Evolutionary conservation across 2,888 invertebrate species (phyloP), one percentile per base, ranked within the genome.

Genomic region (Choristoneura rosaceana): DNA sequence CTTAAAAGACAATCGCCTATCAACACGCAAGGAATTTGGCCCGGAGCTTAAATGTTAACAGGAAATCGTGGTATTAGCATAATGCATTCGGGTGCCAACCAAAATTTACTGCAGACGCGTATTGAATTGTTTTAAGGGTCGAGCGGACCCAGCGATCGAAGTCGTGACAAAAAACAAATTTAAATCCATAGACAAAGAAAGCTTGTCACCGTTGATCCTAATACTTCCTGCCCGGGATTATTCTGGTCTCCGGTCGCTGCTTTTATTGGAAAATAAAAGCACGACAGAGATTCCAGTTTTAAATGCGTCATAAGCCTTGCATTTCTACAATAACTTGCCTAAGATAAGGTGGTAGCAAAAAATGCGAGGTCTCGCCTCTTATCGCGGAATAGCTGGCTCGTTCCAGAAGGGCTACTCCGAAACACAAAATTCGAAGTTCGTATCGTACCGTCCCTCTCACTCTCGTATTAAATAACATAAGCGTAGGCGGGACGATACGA

Each of bases 51-150:
- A 78, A 82, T 80, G 81, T 88, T 92, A 86, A 86, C 89, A 91
- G 91, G 88, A 92, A 91, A 89, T 84, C 82, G 78, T 81, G 73
- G 83, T 78, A 92, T 90, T 90, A 85, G 83, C 91, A 92, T 93
- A 90, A 90, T 89, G 89, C 89, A 90, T 90, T 91, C 83, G 86
- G 85, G 81, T 88, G 85, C 85, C 86, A 82, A 83, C 87, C 84
- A 79, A 87, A 85, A 90, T 88, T 88, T 87, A 84, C 81, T 80
- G 80, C 80, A 79, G 81, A 84, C 83, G 81, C 75, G 80, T 82
- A 81, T 81, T 82, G 82, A 86, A 89, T 87, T 87, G 83, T 82
- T 86, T 86, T 84, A 83, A 17, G 76, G 79, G 73, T 74, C 78
- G 80, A 81, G 79, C 79, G 73, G 75, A 73, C 74, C 74, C 81